A percentile compares a stretch with the other conserved stretches of the same genome.
These are phyloP conservation scores for Garra rufa DNA, from an alignment of 2,113 vertebrate species.

Conservation along the genomic window DNA sequence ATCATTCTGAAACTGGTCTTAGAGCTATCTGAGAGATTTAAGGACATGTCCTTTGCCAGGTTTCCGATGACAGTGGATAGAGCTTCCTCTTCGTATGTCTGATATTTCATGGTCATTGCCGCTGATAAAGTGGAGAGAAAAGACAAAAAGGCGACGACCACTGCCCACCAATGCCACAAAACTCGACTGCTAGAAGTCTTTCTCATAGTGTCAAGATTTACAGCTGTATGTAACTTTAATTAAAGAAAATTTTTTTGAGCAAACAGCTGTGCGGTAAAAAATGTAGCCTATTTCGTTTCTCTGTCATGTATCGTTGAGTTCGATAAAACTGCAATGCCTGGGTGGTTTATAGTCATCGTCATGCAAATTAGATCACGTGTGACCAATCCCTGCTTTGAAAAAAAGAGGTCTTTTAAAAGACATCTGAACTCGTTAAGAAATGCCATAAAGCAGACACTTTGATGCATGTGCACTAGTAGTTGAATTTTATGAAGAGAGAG, in stretches of 20 bases:
- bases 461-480: not conserved
- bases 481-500: not conserved
- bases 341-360: constrained; percentile 84
- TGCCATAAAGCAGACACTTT: not conserved
- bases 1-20: constrained; percentile 91
- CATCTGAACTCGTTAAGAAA: not conserved
- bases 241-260: constrained; percentile 28
- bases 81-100: constrained; percentile 91
- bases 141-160: constrained; percentile 63
- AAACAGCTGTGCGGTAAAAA: constrained; percentile 38
- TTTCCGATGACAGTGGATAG: constrained; percentile 93
- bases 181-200: constrained; percentile 43
- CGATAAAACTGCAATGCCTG: constrained; percentile 75
- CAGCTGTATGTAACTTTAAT: constrained; percentile 26
- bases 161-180: constrained; percentile 70
- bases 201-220: constrained; percentile 57
- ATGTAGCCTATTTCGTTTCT: constrained; percentile 30
- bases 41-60: constrained; percentile 87
- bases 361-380: constrained; percentile 88
- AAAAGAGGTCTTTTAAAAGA: constrained; percentile 63
- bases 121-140: constrained; percentile 64
- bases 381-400: constrained; percentile 72
- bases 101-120: constrained; percentile 89
- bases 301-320: constrained; percentile 58
- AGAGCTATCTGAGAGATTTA: constrained; percentile 75